Evolutionary conservation across 2,113 vertebrate species (phyloP), one percentile per base, ranked within the genome.

Genomic region (Rutilus rutilus): DNA sequence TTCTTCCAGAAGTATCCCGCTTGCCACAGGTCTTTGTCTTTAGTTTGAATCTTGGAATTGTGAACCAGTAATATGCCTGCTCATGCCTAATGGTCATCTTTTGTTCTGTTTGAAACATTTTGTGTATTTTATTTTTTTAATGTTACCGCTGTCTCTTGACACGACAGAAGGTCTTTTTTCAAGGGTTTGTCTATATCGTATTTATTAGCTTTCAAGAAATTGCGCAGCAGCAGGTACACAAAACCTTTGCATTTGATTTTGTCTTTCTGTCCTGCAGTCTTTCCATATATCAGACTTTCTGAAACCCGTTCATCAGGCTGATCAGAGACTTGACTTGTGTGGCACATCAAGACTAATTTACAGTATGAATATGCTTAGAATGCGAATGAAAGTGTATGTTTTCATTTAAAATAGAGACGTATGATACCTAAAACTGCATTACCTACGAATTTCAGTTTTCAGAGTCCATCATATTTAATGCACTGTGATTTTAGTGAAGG

Each of bases 121-220:
- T 84, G 88, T 8, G 6, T 76, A 36, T 82, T 39, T 36, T 64
- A 59, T 83, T 83, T 86, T 85, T 86, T 81, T 89, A 89, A 76
- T 88, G 77, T 85, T 90, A 89, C 92, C 91, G 87, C 89, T 90
- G 88, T 92, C 90, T 92, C 86, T 90, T 90, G 85, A 89, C 85
- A 89, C 71, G 80, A 89, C 64, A 73, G 64, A 83, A 76, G 30
- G 52, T 71, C 83, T 77, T 89, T 78, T 84, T 82, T 64, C 8
- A 11, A 81, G 80, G 82, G 67, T 73, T 71, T 15, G n/a, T 69
- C 87, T 87, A 54, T 76, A 79, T 88, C 91, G 67, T 88, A 94
- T 93, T 94, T 93, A 93, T 94, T 93, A 88, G 90, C 89, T 86
- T 86, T 85, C 85, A 73, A 30, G 45, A 85, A 78, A 85, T 83